These are phyloP conservation scores for Oreortyx pictus DNA, from an alignment of 2,797 vertebrate species.

Conservation along the genomic window DNA sequence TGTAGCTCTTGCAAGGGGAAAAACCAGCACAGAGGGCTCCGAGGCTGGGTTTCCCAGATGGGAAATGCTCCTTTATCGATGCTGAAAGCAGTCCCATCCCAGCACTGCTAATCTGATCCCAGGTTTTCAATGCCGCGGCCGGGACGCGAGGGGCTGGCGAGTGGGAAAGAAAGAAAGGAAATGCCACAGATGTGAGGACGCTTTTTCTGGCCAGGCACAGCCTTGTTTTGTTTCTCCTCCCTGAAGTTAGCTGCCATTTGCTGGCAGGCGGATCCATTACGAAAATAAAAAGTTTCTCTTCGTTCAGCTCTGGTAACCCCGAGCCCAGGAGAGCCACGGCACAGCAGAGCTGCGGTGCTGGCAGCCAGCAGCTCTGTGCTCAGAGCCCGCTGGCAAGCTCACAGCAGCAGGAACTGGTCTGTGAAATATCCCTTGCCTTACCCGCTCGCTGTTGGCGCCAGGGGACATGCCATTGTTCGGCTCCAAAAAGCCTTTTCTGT, in stretches of 20 bases:
- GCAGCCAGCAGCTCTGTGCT: too few species aligned
- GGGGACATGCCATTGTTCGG: background rate
- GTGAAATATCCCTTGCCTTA: background rate
- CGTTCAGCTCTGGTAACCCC: constrained; percentile 2
- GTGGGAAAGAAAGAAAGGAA: constrained; percentile 59
- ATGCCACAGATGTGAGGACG: constrained; percentile 67
- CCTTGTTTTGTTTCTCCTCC: constrained; percentile 48
- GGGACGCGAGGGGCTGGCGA: constrained; percentile 15
- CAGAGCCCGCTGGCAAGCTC: background rate
- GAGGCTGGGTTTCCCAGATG: background rate
- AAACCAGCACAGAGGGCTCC: rapidly evolving
- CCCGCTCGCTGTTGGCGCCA: background rate
- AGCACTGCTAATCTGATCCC: constrained; percentile 28
- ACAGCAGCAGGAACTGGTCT: background rate
- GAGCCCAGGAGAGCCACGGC: background rate
- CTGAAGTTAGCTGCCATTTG: constrained; percentile 49
- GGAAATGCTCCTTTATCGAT: background rate
- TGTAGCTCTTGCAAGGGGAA: background rate
- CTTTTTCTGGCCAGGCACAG: background rate
- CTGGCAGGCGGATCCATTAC: background rate
- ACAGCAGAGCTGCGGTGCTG: background rate
- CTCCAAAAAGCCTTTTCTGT: background rate
- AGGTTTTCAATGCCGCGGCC: constrained; percentile 8
- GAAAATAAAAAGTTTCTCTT: constrained; percentile 39
- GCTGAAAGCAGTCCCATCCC: constrained; percentile 24